Percentiles rank a stretch among this genome's conserved stretches.
These are phyloP conservation scores for Drosophila mercatorum DNA, from an alignment of 2,888 invertebrate genomes.

Conservation along the genomic window DNA sequence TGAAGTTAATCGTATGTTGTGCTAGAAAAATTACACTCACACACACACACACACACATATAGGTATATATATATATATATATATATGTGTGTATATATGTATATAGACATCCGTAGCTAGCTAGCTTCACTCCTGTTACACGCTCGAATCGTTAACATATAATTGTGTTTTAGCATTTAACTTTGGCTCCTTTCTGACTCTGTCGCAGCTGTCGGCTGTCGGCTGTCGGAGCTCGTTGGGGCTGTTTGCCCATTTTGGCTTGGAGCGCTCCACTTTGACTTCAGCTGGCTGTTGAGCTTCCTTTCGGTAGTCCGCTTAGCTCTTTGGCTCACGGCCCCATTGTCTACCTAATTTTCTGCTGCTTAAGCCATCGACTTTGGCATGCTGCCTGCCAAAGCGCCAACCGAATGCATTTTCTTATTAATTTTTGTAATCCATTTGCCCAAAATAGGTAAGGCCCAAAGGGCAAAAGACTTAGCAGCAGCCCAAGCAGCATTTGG, in stretches of 20 bases:
- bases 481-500: conserved; percentile 13
- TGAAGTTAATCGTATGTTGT: conserved; percentile 77
- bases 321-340: conserved; percentile 44
- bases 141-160: conserved; percentile 64
- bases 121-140: conserved; percentile 42
- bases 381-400: conserved; percentile 38
- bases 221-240: conserved; percentile 20
- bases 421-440: conserved; percentile 69
- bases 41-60: conserved; percentile 2
- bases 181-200: conserved; percentile 59
- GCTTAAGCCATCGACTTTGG: conserved; percentile 53
- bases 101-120: conserved; percentile 21
- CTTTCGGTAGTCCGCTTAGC: conserved; percentile 15
- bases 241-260: conserved; percentile 56
- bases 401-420: conserved; percentile 57
- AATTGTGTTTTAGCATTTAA: conserved; percentile 78
- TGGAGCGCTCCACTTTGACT: conserved; percentile 53
- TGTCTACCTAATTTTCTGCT: conserved; percentile 74
- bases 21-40: conserved; percentile 58
- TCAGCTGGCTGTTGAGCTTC: conserved; percentile 24
- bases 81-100: conserved; percentile 7
- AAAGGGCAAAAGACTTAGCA: conserved; percentile 33
- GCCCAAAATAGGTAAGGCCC: conserved; percentile 42
- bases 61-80: conserved; percentile 10
- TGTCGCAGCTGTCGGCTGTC: conserved; percentile 36